Conservation (phyloP, 1,140 invertebrate species). For the Heliconius congener region DNA sequence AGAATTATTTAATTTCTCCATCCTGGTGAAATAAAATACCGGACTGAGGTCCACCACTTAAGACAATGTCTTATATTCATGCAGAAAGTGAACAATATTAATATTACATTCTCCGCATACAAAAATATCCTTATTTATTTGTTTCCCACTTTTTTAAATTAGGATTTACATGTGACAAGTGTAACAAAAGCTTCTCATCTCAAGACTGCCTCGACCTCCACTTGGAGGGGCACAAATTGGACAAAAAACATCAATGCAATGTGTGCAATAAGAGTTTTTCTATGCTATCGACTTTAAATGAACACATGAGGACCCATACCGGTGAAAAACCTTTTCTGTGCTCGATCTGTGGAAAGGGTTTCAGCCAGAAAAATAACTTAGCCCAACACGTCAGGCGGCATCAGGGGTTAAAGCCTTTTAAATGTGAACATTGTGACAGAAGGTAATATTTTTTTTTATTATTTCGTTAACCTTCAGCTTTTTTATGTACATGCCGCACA, state of each 20-base stretch:
- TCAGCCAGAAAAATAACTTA: constrained; percentile 82
- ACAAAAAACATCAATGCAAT: constrained; percentile 82
- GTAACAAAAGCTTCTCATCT: constrained; percentile 60
- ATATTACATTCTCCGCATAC: no score
- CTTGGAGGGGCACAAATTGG: constrained; percentile 75
- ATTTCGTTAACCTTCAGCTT: no score
- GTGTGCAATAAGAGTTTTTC: constrained; percentile 82
- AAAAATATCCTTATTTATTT: no score
- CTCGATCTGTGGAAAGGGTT: constrained; percentile 75
- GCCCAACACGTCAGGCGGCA: constrained; percentile 82
- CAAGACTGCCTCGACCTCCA: constrained; percentile 63
- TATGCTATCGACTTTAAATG: constrained; percentile 81
- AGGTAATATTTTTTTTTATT: constrained; percentile 47
- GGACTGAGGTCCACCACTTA: no score
- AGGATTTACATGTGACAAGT: constrained; percentile 60
- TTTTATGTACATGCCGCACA: no score
- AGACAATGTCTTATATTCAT: no score
- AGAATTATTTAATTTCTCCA: no score
- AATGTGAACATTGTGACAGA: constrained; percentile 78
- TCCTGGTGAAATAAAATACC: no score
- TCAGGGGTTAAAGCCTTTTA: constrained; percentile 80
- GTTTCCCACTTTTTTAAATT: not conserved
- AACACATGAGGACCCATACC: constrained; percentile 82
- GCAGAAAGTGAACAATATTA: no score
- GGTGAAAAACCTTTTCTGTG: constrained; percentile 83